These are phyloP conservation scores for Ophraella communa DNA, from an alignment of 2,888 invertebrate species.

Conservation along the genomic window DNA sequence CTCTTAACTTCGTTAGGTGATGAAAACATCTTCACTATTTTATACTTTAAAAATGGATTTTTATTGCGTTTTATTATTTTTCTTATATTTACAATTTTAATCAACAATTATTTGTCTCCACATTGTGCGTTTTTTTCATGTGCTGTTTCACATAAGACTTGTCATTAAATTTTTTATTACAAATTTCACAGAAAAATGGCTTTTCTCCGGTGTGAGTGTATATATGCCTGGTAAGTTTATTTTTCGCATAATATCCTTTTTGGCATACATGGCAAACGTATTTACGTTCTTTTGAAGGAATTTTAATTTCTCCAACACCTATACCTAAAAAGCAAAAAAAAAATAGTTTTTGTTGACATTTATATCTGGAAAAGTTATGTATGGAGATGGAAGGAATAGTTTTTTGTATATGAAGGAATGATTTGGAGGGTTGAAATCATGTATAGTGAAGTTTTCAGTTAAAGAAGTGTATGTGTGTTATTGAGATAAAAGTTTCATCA, in stretches of 20 bases:
- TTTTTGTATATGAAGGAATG: no score
- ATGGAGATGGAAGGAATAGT: no score
- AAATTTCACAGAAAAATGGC: constrained; percentile 47
- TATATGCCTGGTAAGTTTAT: constrained; percentile 49
- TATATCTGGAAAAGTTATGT: no score
- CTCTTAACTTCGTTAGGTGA: no score
- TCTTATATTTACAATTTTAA: background rate
- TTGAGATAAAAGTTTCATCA: no score
- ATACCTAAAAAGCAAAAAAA: constrained; percentile 36
- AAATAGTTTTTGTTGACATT: no score
- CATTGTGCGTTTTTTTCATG: constrained; percentile 45
- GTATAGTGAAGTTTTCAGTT: no score
- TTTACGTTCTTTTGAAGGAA: constrained; percentile 54
- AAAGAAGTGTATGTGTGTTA: no score
- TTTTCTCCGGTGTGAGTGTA: constrained; percentile 50
- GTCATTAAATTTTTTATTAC: constrained; percentile 50
- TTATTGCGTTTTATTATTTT: background rate
- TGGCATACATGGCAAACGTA: constrained; percentile 50
- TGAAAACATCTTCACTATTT: no score
- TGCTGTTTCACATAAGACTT: constrained; percentile 51
- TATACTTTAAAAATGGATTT: background rate
- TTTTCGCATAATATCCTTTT: constrained; percentile 56
- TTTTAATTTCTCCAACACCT: constrained; percentile 52
- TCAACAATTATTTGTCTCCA: constrained; percentile 14
- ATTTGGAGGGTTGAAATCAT: no score